Evolutionary conservation across 2,888 invertebrate species (phyloP).

Genomic region (Tipula unca): DNA sequence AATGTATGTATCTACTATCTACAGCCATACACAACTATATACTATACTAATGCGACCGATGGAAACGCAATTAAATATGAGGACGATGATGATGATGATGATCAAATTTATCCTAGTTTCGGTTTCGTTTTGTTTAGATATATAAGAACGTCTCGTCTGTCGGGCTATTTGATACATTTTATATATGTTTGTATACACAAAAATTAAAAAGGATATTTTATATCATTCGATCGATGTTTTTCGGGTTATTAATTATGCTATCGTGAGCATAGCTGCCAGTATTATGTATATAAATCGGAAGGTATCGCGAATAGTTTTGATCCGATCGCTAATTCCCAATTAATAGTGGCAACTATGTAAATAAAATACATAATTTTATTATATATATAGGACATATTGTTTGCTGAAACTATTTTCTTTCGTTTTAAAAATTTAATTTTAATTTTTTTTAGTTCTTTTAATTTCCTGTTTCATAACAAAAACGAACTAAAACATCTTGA

Average conservation of each 20-base stretch:
- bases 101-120: neutral
- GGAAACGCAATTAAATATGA: neutral
- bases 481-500: constrained; percentile 4
- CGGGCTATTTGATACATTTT: too few species aligned
- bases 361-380: neutral
- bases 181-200: neutral
- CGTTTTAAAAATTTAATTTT: neutral
- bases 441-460: neutral
- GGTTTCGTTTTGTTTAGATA: neutral
- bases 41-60: neutral
- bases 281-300: neutral
- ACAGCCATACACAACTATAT: too few species aligned
- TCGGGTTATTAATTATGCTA: neutral
- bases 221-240: neutral
- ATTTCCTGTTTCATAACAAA: neutral
- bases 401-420: neutral
- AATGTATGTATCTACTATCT: neutral
- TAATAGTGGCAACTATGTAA: neutral
- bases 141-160: neutral
- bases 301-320: neutral
- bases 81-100: neutral
- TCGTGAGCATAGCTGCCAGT: neutral
- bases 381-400: neutral
- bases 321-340: neutral
- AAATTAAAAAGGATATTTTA: constrained; percentile 9